A percentile compares a stretch with the other conserved stretches of the same genome.
Evolutionary conservation across 2,888 invertebrate species (phyloP).

Genomic region (Luffia ferchaultella): DNA sequence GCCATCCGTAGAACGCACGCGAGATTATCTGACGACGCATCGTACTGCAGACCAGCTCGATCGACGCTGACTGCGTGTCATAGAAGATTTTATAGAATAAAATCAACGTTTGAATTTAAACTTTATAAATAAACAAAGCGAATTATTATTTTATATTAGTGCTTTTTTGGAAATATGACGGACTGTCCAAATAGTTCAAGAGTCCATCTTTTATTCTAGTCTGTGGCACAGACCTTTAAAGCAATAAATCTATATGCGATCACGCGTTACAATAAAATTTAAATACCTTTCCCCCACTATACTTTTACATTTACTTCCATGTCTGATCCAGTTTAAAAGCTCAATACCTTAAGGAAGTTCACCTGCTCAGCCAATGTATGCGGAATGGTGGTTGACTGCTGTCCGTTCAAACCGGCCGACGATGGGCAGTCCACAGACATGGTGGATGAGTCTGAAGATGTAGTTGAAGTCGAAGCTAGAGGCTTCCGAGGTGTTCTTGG

Average conservation of each 20-base stretch:
- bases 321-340: neutral
- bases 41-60: slow-evolving; percentile 87
- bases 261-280: no score
- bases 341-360: neutral
- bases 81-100: neutral
- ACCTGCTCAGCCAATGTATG: slow-evolving; percentile 11
- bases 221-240: no score
- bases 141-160: no score
- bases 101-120: no score
- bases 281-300: no score
- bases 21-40: slow-evolving; percentile 96
- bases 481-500: slow-evolving; percentile 59
- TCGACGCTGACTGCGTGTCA: slow-evolving; percentile 66
- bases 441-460: slow-evolving; percentile 70
- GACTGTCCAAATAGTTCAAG: no score
- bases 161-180: no score
- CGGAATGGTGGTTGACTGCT: slow-evolving; percentile 21
- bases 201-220: no score
- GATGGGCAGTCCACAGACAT: slow-evolving; percentile 59
- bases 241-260: no score
- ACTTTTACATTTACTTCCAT: no score
- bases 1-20: slow-evolving; percentile 95
- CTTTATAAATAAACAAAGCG: no score
- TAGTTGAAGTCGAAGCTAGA: slow-evolving; percentile 74
- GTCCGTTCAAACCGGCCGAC: slow-evolving; percentile 39